These are phyloP conservation scores for Meta bourneti DNA, from an alignment of 2,888 invertebrate species.

Conservation along the genomic window DNA sequence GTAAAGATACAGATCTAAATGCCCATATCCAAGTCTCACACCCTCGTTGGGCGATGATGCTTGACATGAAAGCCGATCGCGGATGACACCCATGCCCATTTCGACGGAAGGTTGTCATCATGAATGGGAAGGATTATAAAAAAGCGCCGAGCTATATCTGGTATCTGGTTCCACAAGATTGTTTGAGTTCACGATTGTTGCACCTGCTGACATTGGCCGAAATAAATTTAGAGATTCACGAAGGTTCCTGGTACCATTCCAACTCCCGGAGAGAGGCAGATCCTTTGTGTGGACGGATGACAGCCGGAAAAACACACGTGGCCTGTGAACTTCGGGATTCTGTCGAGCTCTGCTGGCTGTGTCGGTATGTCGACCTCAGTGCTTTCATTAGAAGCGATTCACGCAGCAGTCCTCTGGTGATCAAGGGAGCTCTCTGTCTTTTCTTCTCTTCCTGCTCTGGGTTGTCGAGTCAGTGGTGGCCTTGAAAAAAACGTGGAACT, in stretches of 20 bases:
- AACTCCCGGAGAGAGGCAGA: constrained; percentile 23
- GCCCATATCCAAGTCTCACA: not conserved
- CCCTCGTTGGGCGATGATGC: not conserved
- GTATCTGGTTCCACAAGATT: constrained; percentile 38
- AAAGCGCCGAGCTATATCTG: not conserved
- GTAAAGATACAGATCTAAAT: not conserved
- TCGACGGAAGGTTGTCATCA: too few relatives aligned
- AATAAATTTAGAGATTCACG: constrained; percentile 65
- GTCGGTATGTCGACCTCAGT: not conserved
- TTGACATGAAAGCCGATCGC: not conserved
- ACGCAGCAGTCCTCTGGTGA: not conserved
- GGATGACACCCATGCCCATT: not conserved
- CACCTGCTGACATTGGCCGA: constrained; percentile 72
- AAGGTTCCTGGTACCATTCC: constrained; percentile 57
- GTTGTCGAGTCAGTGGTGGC: too few relatives aligned
- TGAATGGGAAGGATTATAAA: not conserved
- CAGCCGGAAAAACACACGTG: constrained; percentile 49
- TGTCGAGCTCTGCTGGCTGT: not conserved
- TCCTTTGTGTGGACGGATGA: constrained; percentile 37
- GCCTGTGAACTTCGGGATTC: not conserved
- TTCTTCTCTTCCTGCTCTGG: too few relatives aligned
- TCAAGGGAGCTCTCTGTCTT: not conserved
- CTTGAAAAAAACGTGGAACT: too few relatives aligned
- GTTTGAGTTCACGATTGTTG: constrained; percentile 35
- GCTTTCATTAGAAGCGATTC: not conserved